phyloP scores from a whole-genome alignment of 2,113 vertebrate species.

The Origma solitaria region DNA sequence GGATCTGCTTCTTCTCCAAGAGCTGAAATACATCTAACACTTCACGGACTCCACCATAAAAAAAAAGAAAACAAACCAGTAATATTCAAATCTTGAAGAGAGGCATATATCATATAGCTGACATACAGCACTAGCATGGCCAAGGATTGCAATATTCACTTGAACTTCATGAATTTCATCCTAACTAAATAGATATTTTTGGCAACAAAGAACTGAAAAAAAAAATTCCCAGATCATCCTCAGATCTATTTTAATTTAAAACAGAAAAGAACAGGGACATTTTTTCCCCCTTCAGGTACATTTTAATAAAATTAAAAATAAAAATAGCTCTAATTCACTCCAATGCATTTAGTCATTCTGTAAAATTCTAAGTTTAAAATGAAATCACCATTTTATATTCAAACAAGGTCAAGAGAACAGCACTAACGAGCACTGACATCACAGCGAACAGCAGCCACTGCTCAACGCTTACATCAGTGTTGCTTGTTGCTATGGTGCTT shows the following conservation, averaged over 20 bases:
- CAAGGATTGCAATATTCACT: not conserved
- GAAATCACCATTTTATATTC: slow-evolving; percentile 65
- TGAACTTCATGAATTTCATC: not conserved
- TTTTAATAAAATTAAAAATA: slow-evolving; percentile 58
- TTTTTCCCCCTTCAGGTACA: not conserved
- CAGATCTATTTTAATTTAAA: slow-evolving; percentile 42
- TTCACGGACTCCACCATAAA: not conserved
- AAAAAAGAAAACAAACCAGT: not conserved
- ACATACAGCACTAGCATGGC: not conserved
- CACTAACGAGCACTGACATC: slow-evolving; percentile 68
- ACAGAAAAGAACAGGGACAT: slow-evolving; percentile 11
- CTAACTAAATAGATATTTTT: slow-evolving; percentile 8
- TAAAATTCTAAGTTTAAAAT: slow-evolving; percentile 70
- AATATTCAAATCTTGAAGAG: not conserved
- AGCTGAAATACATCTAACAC: not conserved
- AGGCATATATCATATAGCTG: not conserved
- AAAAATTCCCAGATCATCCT: not conserved
- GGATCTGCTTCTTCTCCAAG: not conserved
- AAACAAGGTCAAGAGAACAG: slow-evolving; percentile 69
- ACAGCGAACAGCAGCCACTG: slow-evolving; percentile 55
- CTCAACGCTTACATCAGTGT: slow-evolving; percentile 57
- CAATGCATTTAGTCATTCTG: slow-evolving; percentile 32
- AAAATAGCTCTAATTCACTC: slow-evolving; percentile 59
- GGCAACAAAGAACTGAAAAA: slow-evolving; percentile 30
- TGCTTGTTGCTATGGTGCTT: slow-evolving; percentile 73